Base-by-base conservation (phyloP, 2,888 invertebrate genomes). In the Psylliodes chrysocephalus region DNA sequence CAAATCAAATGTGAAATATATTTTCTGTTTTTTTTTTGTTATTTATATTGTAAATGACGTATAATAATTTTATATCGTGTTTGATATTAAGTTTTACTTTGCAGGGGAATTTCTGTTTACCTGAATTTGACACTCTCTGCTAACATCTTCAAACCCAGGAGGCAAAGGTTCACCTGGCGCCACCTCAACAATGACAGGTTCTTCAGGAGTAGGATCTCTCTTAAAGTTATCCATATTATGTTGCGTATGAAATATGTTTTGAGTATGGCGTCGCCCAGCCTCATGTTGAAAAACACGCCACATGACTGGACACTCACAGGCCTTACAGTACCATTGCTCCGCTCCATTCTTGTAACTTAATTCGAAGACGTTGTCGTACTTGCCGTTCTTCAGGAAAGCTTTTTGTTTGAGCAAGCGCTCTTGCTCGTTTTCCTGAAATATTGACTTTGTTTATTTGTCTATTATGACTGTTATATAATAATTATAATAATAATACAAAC, bases 81-180 rank as follows among this genome's bases (percentile, higher is more conserved):
- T n/a, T n/a, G n/a, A n/a, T n/a, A n/a, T n/a, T n/a, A n/a, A n/a
- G n/a, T n/a, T n/a, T n/a, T n/a, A n/a, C n/a, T n/a, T n/a, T n/a
- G n/a, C n/a, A n/a, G n/a, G n/a, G n/a, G n/a, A n/a, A n/a, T n/a
- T n/a, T n/a, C n/a, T n/a, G 12, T 22, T 47, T 75, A 81, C 81
- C 72, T 82, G 82, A 61, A 82, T 82, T 35, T 77, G 73, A 0
- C 81, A 77, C 22, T 76, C 71, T 25, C 78, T 75, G 33, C 82
- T 82, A 7, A 88, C 87, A 70, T 88, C 89, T 77, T 90, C 90
- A 81, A 89, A 88, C 1, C 90, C 90, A 0, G 90, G 90, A 8
- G 90, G 90, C 12, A 89, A 84, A 1, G 90, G 90, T 76, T 91
- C 90, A 2, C 90, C 90, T 2, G 89, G 87, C 2, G 86, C 86